A percentile compares a stretch with the other conserved stretches of the same genome.
These are phyloP conservation scores for Triops cancriformis DNA, from an alignment of 1,140 invertebrate species.

Conservation along the genomic window DNA sequence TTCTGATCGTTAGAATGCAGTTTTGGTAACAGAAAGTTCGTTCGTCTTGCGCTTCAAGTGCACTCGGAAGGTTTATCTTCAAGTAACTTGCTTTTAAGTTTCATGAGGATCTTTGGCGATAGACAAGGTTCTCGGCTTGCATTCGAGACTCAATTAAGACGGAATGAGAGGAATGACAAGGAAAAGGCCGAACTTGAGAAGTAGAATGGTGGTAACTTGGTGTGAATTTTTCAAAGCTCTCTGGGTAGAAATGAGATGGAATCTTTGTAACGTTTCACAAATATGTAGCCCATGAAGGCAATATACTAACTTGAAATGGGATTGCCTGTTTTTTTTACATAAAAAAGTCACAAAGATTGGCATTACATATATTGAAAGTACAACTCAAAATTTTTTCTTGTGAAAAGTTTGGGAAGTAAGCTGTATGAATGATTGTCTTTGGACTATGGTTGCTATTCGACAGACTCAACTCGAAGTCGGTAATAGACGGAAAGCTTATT, in stretches of 20 bases:
- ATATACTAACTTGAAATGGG: background rate
- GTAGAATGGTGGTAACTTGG: background rate
- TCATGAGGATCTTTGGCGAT: background rate
- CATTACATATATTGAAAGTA: too few relatives aligned
- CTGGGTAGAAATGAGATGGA: background rate
- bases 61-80: background rate
- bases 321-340: too few relatives aligned
- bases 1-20: background rate
- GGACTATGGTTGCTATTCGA: constrained; percentile 26
- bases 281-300: background rate
- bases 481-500: constrained; percentile 43
- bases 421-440: background rate
- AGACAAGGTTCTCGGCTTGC: background rate
- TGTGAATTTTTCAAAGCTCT: background rate
- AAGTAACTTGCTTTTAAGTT: background rate
- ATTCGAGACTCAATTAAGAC: background rate
- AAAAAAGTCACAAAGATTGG: too few relatives aligned
- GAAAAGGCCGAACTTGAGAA: background rate
- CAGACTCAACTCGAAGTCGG: constrained; percentile 52
- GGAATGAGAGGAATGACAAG: background rate
- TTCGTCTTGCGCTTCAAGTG: background rate
- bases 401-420: too few relatives aligned
- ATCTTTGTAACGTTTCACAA: background rate
- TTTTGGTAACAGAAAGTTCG: background rate
- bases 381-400: too few relatives aligned